Evolutionary conservation across 2,113 vertebrate genomes (phyloP), one percentile per base, ranked within the genome.

Genomic region (Cyanoderma ruficeps): DNA sequence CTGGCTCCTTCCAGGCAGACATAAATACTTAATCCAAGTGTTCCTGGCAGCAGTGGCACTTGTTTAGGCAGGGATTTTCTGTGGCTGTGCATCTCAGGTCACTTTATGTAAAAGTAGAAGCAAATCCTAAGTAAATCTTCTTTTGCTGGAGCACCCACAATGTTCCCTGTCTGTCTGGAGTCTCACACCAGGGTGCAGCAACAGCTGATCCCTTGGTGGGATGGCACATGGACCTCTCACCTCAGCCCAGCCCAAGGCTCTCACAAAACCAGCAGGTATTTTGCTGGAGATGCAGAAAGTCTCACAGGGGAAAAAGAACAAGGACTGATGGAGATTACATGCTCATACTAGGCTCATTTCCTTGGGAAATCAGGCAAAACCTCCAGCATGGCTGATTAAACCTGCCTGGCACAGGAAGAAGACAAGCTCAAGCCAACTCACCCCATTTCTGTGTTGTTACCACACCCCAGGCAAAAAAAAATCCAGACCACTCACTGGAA

Each of bases 281-380:
- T 47, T 72, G 46, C 27, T 15, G 9, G n/a, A 70, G 11, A 9
- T 28, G 42, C 39, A 49, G 31, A 41, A 74, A 30, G 16, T 6
- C 63, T 53, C 44, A 19, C 13, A 8, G 33, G 22, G 25, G 30
- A 42, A 55, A 46, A 70, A 47, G 60, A 55, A 42, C 17, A 9
- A 1, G 5, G 33, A 33, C 14, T 0, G 5, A 16, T 10, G 52
- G 10, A 57, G 71, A 44, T 1, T 3, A 28, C 5, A 11, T 3
- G 13, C 15, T 80, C 24, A 3, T 0, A 0, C 31, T 39, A 57
- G 65, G 50, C 25, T 74, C 1, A 1, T 52, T 79, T 88, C 67
- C 61, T 33, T 13, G 17, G 42, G 33, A 71, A 78, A 39, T 20
- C 67, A 41, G 24, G 53, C 11, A 59, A 47, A 92, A 5, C 67